A percentile compares a stretch with the other conserved stretches of the same genome.
Evolutionary conservation across 2,797 vertebrate genomes (phyloP).

Genomic region (Sebastolobus altivelis): DNA sequence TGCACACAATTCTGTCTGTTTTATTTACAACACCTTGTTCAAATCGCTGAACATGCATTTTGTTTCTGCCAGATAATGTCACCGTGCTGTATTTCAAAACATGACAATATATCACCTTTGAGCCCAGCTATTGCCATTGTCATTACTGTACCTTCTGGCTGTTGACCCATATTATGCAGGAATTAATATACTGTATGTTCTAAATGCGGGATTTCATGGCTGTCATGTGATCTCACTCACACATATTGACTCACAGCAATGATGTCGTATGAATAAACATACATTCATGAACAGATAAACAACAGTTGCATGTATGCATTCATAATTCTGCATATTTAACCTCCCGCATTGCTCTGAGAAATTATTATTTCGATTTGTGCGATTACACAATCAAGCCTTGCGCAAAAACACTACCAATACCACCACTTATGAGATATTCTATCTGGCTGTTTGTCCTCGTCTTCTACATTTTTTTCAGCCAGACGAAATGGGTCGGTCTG

Average conservation of each 20-base stretch:
- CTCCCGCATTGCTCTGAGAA: background rate
- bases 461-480: background rate
- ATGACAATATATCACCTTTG: background rate
- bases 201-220: background rate
- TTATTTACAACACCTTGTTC: background rate
- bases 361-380: background rate
- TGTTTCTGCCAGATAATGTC: background rate
- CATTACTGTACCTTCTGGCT: background rate
- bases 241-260: background rate
- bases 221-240: background rate
- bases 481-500: background rate
- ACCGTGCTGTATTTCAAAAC: background rate
- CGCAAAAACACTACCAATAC: background rate
- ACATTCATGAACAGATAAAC: slow-evolving; percentile 6
- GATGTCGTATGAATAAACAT: background rate
- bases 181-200: background rate
- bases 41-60: background rate
- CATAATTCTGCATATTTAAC: background rate
- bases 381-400: background rate
- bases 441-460: slow-evolving; percentile 21
- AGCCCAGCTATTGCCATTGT: background rate
- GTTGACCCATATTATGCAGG: background rate
- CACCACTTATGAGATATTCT: background rate
- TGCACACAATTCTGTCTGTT: background rate
- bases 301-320: background rate